Evolutionary conservation across 2,113 vertebrate species (phyloP).

Genomic region (Girardinichthys multiradiatus): DNA sequence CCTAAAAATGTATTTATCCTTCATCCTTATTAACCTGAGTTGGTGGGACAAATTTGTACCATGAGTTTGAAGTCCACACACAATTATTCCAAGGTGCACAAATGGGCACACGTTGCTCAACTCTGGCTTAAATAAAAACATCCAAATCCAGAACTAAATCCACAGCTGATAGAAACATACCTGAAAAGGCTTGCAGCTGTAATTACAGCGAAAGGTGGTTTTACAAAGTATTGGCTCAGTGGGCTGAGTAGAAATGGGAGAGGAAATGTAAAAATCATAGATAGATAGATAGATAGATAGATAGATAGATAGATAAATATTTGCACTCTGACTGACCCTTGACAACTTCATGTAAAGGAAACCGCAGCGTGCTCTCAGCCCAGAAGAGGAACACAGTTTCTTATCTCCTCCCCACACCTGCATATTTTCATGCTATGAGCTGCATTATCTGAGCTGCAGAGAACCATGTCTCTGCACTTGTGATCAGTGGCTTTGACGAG

Average conservation of each 20-base stretch:
- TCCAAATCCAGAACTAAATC: not conserved
- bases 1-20: too few species aligned
- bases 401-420: slow-evolving; percentile 73
- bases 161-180: not conserved
- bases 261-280: too few species aligned
- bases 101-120: too few species aligned
- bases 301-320: slow-evolving; percentile 3
- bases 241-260: too few species aligned
- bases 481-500: slow-evolving; percentile 54
- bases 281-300: too few species aligned
- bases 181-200: too few species aligned
- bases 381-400: slow-evolving; percentile 48
- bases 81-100: too few species aligned
- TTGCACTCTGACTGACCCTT: not conserved
- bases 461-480: slow-evolving; percentile 36
- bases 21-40: too few species aligned
- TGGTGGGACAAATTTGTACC: too few species aligned
- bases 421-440: slow-evolving; percentile 54
- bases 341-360: slow-evolving; percentile 22
- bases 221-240: too few species aligned
- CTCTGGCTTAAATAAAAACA: not conserved
- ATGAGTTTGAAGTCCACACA: too few species aligned
- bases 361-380: slow-evolving; percentile 20
- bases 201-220: too few species aligned
- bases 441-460: slow-evolving; percentile 67